Percentiles rank a stretch among this genome's conserved stretches.
These are phyloP conservation scores for Erebia epiphron DNA, from an alignment of 2,888 invertebrate genomes.

Conservation along the genomic window DNA sequence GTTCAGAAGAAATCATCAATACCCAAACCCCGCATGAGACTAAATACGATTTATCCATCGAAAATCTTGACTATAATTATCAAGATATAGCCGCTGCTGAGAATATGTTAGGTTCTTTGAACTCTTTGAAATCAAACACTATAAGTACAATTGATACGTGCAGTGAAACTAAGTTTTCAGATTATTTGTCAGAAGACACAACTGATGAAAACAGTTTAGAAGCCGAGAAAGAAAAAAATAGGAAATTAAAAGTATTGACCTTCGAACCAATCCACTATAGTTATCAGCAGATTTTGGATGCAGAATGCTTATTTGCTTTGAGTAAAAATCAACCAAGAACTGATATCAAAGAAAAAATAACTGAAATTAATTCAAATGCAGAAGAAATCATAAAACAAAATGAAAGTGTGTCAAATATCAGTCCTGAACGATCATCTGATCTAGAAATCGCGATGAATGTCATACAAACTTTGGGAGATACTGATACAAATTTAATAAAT, in stretches of 20 bases:
- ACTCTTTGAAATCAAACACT: conserved; percentile 13
- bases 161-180: not conserved
- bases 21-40: not conserved
- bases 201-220: not conserved
- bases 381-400: not conserved
- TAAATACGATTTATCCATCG: not conserved
- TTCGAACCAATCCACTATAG: conserved; percentile 39
- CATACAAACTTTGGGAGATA: not conserved
- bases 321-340: not conserved
- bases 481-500: not conserved
- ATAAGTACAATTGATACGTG: not conserved
- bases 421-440: not conserved
- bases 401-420: not conserved
- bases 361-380: not conserved
- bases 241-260: not conserved
- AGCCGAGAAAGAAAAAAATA: not conserved
- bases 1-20: not conserved
- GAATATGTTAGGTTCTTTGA: conserved; percentile 31
- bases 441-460: not conserved
- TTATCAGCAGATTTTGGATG: conserved; percentile 44
- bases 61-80: conserved; percentile 34
- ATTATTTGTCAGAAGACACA: not conserved
- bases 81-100: conserved; percentile 38
- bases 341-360: not conserved
- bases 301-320: conserved; percentile 37